phyloP scores from a whole-genome alignment of 2,888 invertebrate species.

The Chirona hameri region DNA sequence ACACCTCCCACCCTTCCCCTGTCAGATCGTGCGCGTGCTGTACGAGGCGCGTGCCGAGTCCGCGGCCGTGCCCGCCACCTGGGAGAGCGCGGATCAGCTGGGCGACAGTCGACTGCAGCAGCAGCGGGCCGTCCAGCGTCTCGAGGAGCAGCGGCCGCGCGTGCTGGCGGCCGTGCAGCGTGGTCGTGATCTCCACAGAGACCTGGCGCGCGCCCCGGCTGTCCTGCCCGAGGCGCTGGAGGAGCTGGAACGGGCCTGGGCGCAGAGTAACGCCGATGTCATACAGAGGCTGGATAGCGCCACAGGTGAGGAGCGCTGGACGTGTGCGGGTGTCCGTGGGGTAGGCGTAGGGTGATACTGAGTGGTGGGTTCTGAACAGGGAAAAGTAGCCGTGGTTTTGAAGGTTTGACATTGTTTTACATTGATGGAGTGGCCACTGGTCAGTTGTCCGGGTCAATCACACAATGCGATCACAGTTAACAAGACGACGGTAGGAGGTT shows the following conservation, averaged over 20 bases:
- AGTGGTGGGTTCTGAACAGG: no score
- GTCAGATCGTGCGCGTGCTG: slow-evolving; percentile 44
- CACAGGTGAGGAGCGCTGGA: not conserved
- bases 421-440: no score
- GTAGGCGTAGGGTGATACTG: no score
- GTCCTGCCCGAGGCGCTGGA: slow-evolving; percentile 81
- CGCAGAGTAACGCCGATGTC: not conserved
- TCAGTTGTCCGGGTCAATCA: no score
- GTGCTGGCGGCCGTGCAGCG: slow-evolving; percentile 87
- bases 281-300: not conserved
- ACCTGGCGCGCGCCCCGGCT: slow-evolving; percentile 71
- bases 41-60: slow-evolving; percentile 51
- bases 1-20: slow-evolving; percentile 3
- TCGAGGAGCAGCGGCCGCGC: slow-evolving; percentile 72
- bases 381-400: no score
- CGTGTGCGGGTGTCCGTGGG: not conserved
- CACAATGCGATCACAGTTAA: no score
- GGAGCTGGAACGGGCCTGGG: slow-evolving; percentile 60
- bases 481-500: no score
- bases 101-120: slow-evolving; percentile 55
- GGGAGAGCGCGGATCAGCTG: not conserved
- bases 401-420: no score
- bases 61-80: not conserved
- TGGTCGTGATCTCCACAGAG: slow-evolving; percentile 82
- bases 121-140: slow-evolving; percentile 72